Evolutionary conservation across 2,113 vertebrate species (phyloP).

Genomic region (Pseudopodoces humilis): DNA sequence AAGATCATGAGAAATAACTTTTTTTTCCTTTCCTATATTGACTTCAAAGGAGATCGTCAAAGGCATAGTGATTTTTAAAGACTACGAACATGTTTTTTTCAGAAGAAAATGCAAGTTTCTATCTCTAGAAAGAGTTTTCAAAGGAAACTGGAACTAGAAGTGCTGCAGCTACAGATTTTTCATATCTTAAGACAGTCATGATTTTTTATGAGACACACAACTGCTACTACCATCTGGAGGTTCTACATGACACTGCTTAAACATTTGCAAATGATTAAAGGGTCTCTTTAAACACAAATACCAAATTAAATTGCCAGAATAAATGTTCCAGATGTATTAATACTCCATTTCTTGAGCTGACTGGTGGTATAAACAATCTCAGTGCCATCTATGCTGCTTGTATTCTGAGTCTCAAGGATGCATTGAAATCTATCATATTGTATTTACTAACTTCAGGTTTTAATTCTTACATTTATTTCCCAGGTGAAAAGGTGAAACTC

Average conservation of each 20-base stretch:
- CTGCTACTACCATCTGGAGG: neutral
- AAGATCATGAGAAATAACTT: neutral
- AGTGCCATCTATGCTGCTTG: rapidly evolving
- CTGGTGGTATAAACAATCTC: neutral
- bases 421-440: neutral
- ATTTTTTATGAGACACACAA: neutral
- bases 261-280: neutral
- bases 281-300: neutral
- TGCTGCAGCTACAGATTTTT: neutral
- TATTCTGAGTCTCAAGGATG: neutral
- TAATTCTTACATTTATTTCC: neutral
- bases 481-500: neutral
- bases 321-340: neutral
- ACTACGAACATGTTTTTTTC: neutral
- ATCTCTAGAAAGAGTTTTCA: neutral
- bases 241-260: neutral
- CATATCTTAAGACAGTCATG: neutral
- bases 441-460: neutral
- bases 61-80: neutral
- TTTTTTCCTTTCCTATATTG: neutral
- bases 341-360: neutral
- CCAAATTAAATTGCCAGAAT: neutral
- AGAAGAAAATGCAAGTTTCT: neutral
- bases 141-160: neutral
- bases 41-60: neutral